Percentiles rank a stretch among this genome's conserved stretches.
Evolutionary conservation across 2,888 invertebrate species (phyloP).

Genomic region (Heliconius cydno): DNA sequence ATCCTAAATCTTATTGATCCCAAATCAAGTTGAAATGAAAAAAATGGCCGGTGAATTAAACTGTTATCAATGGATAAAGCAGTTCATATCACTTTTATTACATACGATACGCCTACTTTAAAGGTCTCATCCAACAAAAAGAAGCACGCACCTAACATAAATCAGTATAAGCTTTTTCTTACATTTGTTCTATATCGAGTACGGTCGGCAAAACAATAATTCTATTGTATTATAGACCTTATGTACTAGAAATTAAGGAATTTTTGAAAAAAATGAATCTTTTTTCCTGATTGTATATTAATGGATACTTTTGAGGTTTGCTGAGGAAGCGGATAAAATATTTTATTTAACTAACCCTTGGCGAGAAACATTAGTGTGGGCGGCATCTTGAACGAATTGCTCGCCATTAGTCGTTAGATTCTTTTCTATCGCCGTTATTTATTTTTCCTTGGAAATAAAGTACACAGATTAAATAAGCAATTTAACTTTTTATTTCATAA

Average conservation of each 20-base stretch:
- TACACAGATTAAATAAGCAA: constrained; percentile 21
- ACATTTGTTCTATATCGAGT: constrained; percentile 37
- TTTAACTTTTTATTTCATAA: constrained; percentile 20
- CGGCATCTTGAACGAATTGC: constrained; percentile 48
- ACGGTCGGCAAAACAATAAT: constrained; percentile 28
- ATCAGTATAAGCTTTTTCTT: constrained; percentile 42
- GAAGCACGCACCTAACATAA: constrained; percentile 45
- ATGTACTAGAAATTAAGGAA: constrained; percentile 12
- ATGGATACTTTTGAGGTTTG: constrained; percentile 47
- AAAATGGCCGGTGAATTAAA: not conserved
- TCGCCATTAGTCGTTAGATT: constrained; percentile 35
- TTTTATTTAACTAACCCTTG: constrained; percentile 48
- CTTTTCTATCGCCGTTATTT: constrained; percentile 37
- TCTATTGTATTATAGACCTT: constrained; percentile 27
- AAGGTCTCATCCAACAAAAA: constrained; percentile 52
- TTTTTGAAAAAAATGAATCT: not conserved
- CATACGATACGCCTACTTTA: constrained; percentile 21
- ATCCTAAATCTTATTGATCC: too few relatives aligned
- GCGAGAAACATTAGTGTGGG: constrained; percentile 45
- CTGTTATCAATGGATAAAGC: not conserved
- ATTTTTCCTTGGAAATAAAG: constrained; percentile 24
- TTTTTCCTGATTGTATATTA: constrained; percentile 35
- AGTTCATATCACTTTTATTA: constrained; percentile 8
- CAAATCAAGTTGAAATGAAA: not conserved
- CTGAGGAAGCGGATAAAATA: constrained; percentile 46